Percentiles rank a stretch among this genome's conserved stretches.
Conservation (phyloP, 1,140 invertebrate species). For the Leptopilina boulardi region DNA sequence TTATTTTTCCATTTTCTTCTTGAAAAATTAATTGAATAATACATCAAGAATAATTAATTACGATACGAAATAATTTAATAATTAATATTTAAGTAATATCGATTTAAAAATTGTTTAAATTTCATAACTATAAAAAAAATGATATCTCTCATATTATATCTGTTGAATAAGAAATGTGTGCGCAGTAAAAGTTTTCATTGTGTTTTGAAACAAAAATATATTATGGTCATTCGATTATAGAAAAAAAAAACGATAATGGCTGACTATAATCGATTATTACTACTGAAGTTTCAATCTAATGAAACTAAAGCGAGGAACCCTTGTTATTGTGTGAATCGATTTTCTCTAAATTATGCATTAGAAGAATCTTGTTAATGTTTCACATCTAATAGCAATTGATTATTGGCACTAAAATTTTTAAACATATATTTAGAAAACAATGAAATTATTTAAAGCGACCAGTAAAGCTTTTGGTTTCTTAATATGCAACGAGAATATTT, state of each 20-base stretch:
- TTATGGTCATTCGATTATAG: neutral
- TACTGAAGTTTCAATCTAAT: neutral
- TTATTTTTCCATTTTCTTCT: too few species aligned
- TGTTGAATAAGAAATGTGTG: neutral
- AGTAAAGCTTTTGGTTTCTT: too few species aligned
- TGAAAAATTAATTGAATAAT: too few species aligned
- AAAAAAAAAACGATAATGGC: neutral
- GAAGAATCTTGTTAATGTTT: neutral
- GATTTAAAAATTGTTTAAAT: too few species aligned
- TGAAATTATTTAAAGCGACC: too few species aligned
- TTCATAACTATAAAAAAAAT: too few species aligned
- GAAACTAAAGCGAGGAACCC: neutral
- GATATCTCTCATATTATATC: too few species aligned
- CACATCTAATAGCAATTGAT: neutral
- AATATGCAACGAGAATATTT: too few species aligned
- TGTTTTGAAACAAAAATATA: neutral
- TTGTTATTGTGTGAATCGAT: neutral
- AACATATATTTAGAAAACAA: too few species aligned
- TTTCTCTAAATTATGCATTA: neutral
- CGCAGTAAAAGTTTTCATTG: neutral
- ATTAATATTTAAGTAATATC: too few species aligned
- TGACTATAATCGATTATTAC: neutral
- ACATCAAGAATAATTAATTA: too few species aligned
- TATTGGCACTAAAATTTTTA: neutral
- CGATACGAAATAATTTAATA: too few species aligned